Conservation (phyloP, 2,888 invertebrate species). For the Hemistola chrysoprasaria region DNA sequence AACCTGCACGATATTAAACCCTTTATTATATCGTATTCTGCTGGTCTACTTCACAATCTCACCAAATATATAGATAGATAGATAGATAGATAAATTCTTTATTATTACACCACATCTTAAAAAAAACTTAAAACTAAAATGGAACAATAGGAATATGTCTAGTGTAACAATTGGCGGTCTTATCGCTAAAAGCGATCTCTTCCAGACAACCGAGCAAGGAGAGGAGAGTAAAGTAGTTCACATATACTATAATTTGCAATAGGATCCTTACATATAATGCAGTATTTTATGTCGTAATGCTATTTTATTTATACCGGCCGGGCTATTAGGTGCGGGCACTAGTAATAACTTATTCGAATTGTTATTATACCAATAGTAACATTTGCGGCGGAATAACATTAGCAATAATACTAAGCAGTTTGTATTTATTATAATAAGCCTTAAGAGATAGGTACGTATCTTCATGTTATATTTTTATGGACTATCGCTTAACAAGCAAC, state of each 20-base stretch:
- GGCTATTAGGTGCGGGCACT: conserved; percentile 15
- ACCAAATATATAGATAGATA: too few species aligned
- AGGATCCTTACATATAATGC: conserved; percentile 23
- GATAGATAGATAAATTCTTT: too few species aligned
- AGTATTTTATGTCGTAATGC: conserved; percentile 20
- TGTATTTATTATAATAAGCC: neutral
- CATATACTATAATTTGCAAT: conserved; percentile 26
- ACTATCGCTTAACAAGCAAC: conserved; percentile 55
- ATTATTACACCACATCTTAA: too few species aligned
- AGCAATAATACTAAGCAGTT: conserved; percentile 6
- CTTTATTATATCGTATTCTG: conserved; percentile 18
- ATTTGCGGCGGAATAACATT: conserved; percentile 7
- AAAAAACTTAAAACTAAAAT: too few species aligned
- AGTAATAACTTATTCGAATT: conserved; percentile 13
- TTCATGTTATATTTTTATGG: conserved; percentile 38
- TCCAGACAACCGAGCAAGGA: too few species aligned
- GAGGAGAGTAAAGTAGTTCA: too few species aligned
- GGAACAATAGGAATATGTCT: too few species aligned
- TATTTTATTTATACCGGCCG: conserved; percentile 16
- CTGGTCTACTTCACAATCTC: conserved; percentile 12
- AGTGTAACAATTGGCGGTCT: too few species aligned
- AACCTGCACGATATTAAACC: conserved; percentile 31
- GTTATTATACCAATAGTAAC: conserved; percentile 9
- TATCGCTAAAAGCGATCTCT: too few species aligned
- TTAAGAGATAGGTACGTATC: neutral